Conservation (phyloP, 2,113 vertebrate genomes). For the Hemibagrus wyckioides region DNA sequence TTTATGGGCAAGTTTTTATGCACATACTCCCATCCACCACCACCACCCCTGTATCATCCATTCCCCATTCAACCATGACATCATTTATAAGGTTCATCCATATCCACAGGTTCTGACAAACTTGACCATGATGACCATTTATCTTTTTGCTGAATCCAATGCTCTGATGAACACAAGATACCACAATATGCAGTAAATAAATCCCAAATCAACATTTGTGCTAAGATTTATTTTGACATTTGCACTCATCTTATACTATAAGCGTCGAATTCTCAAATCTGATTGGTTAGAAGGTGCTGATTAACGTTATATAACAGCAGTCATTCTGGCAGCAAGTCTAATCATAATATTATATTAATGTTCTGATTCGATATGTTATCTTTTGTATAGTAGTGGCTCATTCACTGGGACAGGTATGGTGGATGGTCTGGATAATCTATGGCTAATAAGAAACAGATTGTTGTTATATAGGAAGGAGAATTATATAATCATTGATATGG, state of each 20-base stretch:
- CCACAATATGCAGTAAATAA: background rate
- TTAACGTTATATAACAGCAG: background rate
- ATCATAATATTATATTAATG: background rate
- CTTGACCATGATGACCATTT: background rate
- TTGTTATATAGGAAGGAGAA: background rate
- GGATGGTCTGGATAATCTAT: background rate
- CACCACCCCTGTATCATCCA: no score
- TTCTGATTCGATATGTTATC: background rate
- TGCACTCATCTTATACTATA: background rate
- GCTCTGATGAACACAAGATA: background rate
- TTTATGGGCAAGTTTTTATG: background rate
- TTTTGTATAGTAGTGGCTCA: background rate
- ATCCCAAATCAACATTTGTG: constrained; percentile 23
- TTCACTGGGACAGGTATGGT: background rate
- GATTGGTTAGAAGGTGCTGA: background rate
- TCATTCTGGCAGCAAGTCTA: background rate
- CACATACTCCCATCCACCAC: background rate
- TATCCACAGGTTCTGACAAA: background rate
- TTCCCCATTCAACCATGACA: background rate
- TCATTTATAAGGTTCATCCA: background rate
- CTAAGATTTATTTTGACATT: background rate
- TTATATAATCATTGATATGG: background rate
- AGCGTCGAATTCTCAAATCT: background rate
- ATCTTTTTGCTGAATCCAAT: background rate
- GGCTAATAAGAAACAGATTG: background rate